phyloP scores from a whole-genome alignment of 2,113 vertebrate species.

The Todiramphus chloris region DNA sequence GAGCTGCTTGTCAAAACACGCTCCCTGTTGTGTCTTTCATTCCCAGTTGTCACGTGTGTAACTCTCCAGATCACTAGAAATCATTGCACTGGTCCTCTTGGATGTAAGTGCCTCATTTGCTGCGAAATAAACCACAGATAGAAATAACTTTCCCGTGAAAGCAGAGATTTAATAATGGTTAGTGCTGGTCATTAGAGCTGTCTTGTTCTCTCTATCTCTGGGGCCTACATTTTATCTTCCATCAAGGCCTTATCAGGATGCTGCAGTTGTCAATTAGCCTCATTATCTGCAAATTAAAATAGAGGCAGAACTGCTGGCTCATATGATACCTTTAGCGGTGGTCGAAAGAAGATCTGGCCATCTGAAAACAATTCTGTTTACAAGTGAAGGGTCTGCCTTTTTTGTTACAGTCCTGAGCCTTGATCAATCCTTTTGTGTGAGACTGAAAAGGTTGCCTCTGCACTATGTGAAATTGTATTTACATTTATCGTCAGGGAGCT shows the following conservation, averaged over 20 bases:
- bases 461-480: background rate
- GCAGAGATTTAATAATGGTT: background rate
- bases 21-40: background rate
- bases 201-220: background rate
- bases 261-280: slow-evolving; percentile 31
- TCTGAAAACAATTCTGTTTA: background rate
- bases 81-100: background rate
- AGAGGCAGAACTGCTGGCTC: background rate
- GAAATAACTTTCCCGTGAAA: background rate
- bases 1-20: background rate
- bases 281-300: background rate
- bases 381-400: background rate
- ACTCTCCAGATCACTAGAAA: background rate
- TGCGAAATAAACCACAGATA: background rate
- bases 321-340: background rate
- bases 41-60: background rate
- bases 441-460: background rate
- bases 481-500: background rate
- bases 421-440: background rate
- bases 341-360: background rate
- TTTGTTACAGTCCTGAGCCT: background rate
- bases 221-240: background rate
- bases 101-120: background rate
- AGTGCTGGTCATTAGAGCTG: background rate
- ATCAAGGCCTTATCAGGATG: background rate